Evolutionary conservation across 2,113 vertebrate species (phyloP).

Genomic region (Cebus imitator): DNA sequence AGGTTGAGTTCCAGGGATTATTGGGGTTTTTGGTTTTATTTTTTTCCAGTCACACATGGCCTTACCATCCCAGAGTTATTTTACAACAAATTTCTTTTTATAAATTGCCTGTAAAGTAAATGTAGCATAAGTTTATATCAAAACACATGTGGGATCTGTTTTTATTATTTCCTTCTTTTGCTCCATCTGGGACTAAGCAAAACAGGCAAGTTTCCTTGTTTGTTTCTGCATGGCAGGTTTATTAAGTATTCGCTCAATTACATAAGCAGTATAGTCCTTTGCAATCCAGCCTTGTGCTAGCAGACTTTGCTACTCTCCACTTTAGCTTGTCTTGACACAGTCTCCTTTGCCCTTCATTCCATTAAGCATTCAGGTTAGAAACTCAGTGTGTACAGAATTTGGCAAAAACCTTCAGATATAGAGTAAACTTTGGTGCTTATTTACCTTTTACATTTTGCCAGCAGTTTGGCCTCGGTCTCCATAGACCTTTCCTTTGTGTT

Average conservation of each 20-base stretch:
- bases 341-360: too few relatives aligned
- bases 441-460: background rate
- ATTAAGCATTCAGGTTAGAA: background rate
- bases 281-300: background rate
- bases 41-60: background rate
- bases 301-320: background rate
- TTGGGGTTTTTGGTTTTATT: background rate
- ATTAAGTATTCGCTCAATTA: background rate
- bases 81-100: background rate
- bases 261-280: too few relatives aligned
- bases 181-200: too few relatives aligned
- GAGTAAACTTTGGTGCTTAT: too few relatives aligned
- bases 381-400: background rate
- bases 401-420: too few relatives aligned
- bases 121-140: background rate
- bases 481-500: background rate
- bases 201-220: background rate
- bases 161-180: background rate
- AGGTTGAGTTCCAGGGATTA: background rate
- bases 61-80: background rate
- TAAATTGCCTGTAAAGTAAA: background rate
- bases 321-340: background rate
- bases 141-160: background rate
- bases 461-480: background rate
- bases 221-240: background rate